Evolutionary conservation across 92 coral and sea anemone species (phyloP).

Genomic region (Porites evermanni): DNA sequence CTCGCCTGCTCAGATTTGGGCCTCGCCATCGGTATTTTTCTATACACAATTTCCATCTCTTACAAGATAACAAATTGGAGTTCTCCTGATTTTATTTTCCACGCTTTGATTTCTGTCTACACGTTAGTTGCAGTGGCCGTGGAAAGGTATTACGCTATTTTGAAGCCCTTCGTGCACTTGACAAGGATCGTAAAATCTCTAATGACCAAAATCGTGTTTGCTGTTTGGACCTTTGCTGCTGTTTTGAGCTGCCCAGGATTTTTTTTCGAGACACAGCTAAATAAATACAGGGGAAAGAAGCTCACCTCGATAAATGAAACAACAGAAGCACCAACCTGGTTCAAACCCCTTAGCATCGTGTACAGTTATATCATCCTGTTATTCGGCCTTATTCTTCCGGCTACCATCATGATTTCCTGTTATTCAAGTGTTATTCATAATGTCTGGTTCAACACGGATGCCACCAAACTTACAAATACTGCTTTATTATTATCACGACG

Average conservation of each 20-base stretch:
- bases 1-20: slow-evolving; percentile 16
- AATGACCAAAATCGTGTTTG: neutral
- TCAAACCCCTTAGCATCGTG: neutral
- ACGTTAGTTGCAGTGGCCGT: neutral
- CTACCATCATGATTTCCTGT: slow-evolving; percentile 4
- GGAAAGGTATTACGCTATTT: slow-evolving; percentile 5
- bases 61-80: too few relatives aligned
- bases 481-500: slow-evolving; percentile 58
- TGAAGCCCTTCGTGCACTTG: slow-evolving; percentile 4
- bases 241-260: neutral
- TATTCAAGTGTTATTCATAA: slow-evolving; percentile 36
- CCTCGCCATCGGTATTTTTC: neutral
- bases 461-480: slow-evolving; percentile 25
- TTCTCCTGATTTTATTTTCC: neutral
- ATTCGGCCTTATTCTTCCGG: slow-evolving; percentile 31
- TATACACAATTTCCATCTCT: neutral
- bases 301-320: neutral
- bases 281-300: neutral
- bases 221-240: neutral
- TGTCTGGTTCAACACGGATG: slow-evolving; percentile 43
- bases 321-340: neutral
- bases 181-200: neutral
- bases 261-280: neutral
- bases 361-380: neutral
- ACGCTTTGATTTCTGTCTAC: slow-evolving; percentile 1